A percentile compares a stretch with the other conserved stretches of the same genome.
Conservation (phyloP, 2,797 vertebrate genomes). For the Ataeniobius toweri region DNA sequence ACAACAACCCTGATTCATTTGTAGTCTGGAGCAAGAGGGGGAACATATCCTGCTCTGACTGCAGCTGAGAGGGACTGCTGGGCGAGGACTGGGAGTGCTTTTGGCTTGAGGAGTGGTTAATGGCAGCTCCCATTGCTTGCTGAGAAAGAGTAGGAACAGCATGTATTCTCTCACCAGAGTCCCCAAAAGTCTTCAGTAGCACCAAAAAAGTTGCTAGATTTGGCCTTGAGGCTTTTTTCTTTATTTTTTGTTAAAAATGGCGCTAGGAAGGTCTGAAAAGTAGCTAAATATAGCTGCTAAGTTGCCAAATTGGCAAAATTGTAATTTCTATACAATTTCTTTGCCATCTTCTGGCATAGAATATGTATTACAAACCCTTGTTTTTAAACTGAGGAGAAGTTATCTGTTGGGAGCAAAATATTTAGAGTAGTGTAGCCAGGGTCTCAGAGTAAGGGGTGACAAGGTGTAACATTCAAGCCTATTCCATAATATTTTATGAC, state of each 20-base stretch:
- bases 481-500: constrained; percentile 54
- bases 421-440: not conserved
- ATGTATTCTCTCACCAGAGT: not conserved
- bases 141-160: not conserved
- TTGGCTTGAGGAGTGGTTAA: not conserved
- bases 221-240: not conserved
- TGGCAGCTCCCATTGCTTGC: not conserved
- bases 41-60: not conserved
- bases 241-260: not conserved
- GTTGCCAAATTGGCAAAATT: not conserved
- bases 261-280: not conserved
- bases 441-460: constrained; percentile 8
- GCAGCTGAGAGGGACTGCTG: not conserved
- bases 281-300: not conserved
- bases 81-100: not conserved
- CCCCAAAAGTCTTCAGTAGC: not conserved
- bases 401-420: not conserved
- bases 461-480: constrained; percentile 23
- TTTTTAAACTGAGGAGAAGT: not conserved
- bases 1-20: no score
- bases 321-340: not conserved
- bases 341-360: not conserved
- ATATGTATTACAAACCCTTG: not conserved
- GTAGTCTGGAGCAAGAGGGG: not conserved
- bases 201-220: not conserved